Evolutionary conservation across 2,797 vertebrate genomes (phyloP), one percentile per base, ranked within the genome.

Genomic region (Molossus alvarezi): DNA sequence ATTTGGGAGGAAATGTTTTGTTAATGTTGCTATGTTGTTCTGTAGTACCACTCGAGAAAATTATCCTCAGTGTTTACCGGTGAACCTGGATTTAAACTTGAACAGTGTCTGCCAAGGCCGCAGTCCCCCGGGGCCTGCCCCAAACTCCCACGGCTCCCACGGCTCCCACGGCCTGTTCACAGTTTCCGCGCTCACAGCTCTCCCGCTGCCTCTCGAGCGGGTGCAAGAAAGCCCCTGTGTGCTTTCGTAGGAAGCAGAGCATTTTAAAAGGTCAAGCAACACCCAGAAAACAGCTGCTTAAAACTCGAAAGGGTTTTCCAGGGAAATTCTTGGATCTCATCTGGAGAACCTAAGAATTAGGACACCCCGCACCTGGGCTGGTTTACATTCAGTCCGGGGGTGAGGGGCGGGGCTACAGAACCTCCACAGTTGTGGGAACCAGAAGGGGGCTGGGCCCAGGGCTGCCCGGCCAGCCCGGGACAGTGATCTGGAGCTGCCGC

Each of bases 201-300:
- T 23, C 48, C 4, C 1, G 65, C 80, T 29, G 9, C 51, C 80
- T 55, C 29, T 87, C 75, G 25, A 65, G 72, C 0, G 41, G 76
- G 51, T n/a, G 29, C 82, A n/a, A 81, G 77, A 82, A 90, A 75
- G 93, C 60, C 65, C 55, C 82, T 53, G 45, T 5, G 12, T 7
- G 17, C 86, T 71, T 69, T 69, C 73, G 17, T 25, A 21, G 13
- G 21, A 94, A 57, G 67, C 23, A 48, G 15, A 81, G 87, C 62
- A 80, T 90, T 96, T 69, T 77, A 23, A 94, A 97, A 96, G 95
- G 80, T 94, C 93, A 91, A 48, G 92, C 14, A 72, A 64, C 77
- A 67, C 41, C 77, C 87, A 88, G 90, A 95, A 93, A 79, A 73
- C 8, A 93, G 55, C 64, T 83, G 25, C 71, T 71, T 75, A 81